Conservation (phyloP, 2,797 vertebrate species). For the Sebastes flavidus region DNA sequence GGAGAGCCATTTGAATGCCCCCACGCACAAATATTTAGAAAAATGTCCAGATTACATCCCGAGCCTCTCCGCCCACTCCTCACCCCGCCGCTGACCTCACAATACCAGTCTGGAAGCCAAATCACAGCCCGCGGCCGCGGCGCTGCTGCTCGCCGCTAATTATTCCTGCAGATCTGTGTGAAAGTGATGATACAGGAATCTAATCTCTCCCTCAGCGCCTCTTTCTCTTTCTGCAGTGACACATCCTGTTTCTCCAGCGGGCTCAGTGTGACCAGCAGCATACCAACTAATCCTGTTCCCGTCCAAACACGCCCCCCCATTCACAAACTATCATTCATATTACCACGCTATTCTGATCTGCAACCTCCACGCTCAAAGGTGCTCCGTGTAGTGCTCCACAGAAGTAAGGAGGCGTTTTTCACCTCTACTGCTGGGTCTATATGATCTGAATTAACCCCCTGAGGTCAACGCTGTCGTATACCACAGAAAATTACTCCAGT, state of each 20-base stretch:
- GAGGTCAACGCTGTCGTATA: too few relatives aligned
- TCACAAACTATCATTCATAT: rapidly evolving
- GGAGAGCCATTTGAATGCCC: background rate
- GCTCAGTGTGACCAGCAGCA: background rate
- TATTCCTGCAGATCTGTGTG: slow-evolving; percentile 10
- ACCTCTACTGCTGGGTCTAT: too few relatives aligned
- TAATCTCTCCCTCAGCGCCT: background rate
- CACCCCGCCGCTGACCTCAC: slow-evolving; percentile 13
- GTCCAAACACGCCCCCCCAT: background rate
- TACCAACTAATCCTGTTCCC: background rate
- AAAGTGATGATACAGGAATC: background rate
- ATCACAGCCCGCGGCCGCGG: background rate
- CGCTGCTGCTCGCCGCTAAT: slow-evolving; percentile 1
- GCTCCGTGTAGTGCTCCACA: too few relatives aligned
- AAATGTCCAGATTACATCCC: slow-evolving; percentile 27
- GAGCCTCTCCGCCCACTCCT: slow-evolving; percentile 13
- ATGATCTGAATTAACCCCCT: too few relatives aligned
- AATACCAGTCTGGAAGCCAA: background rate
- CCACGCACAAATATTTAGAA: slow-evolving; percentile 39
- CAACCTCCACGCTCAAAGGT: background rate
- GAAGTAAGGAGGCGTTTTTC: too few relatives aligned
- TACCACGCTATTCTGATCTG: background rate
- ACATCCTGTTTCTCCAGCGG: background rate
- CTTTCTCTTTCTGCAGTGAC: background rate
- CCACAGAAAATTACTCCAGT: too few relatives aligned